Base-by-base conservation (phyloP, 2,888 invertebrate species). In the Calameuta idolon region DNA sequence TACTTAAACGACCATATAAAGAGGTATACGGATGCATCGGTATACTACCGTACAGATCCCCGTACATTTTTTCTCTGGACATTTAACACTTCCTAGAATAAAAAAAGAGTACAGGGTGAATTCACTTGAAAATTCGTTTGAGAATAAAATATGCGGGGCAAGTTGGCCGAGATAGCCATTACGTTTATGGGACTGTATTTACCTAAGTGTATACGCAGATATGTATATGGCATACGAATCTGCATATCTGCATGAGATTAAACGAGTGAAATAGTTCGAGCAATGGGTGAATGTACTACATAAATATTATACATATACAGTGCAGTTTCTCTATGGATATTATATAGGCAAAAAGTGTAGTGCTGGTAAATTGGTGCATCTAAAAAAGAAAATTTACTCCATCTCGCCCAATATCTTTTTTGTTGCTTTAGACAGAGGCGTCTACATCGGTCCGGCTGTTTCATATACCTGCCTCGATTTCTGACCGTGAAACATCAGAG, bases 401-500 rank as follows among this genome's bases (percentile, higher is more conserved):
- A 33, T 71, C 33, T 71, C 71, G 4, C 12, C 5, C 9, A 31
- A n/a, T 37, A 33, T 69, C 35, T n/a, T 33, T 69, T 75, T 35
- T 69, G 30, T 75, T 34, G 34, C 30, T 76, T 30, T 34, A 1
- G 15, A 23, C 69, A n/a, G 15, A 34, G 68, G 35, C 71, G 34
- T 55, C 55, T 23, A 23, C 23, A 23, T 23, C 23, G 55, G 9
- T 23, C 23, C 23, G 9, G 23, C 55, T 9, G 55, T 55, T 55
- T 55, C 15, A 9, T 55, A 55, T 55, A 55, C 55, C 55, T 55
- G 23, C 55, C 69, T 73, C 74, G 11, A 73, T 33, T 74, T 74
- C 74, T 55, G 73, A 55, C 71, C 37, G 76, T 31, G 78, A 76
- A 78, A 76, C 73, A 75, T 73, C 69, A 71, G 33, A 69, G 35